A percentile compares a stretch with the other conserved stretches of the same genome.
Conservation (phyloP, 2,888 invertebrate species). For the Harpagoxenus sublaevis region DNA sequence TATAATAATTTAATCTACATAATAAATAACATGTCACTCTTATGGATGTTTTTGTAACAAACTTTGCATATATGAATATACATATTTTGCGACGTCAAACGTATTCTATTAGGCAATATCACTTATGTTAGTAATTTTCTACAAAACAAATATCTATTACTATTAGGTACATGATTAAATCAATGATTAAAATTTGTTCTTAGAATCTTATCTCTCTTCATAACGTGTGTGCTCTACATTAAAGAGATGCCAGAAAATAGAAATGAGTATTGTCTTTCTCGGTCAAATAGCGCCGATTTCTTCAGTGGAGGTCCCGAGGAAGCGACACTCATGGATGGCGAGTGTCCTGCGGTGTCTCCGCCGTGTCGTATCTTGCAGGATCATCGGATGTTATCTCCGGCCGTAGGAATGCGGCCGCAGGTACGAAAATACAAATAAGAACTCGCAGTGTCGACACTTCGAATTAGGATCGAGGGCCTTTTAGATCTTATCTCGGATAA, state of each 20-base stretch:
- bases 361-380: constrained; percentile 59
- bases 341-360: constrained; percentile 58
- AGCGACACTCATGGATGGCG: constrained; percentile 25
- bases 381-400: constrained; percentile 73
- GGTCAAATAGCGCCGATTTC: neutral
- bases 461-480: constrained; percentile 81
- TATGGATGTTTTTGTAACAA: neutral
- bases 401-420: constrained; percentile 78
- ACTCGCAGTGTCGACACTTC: constrained; percentile 77
- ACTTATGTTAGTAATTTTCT: neutral
- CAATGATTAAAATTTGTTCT: neutral
- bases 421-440: constrained; percentile 82
- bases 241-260: too few relatives aligned
- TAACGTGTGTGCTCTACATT: neutral
- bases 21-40: neutral
- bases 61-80: neutral
- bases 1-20: neutral
- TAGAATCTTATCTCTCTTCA: neutral
- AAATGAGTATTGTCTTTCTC: neutral
- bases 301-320: constrained; percentile 47
- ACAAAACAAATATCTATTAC: neutral
- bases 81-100: neutral
- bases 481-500: constrained; percentile 80
- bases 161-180: neutral
- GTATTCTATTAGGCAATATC: neutral